Percentiles rank a stretch among this genome's conserved stretches.
Conservation (phyloP, 2,797 vertebrate species). For the Poeciliopsis presidionis region DNA sequence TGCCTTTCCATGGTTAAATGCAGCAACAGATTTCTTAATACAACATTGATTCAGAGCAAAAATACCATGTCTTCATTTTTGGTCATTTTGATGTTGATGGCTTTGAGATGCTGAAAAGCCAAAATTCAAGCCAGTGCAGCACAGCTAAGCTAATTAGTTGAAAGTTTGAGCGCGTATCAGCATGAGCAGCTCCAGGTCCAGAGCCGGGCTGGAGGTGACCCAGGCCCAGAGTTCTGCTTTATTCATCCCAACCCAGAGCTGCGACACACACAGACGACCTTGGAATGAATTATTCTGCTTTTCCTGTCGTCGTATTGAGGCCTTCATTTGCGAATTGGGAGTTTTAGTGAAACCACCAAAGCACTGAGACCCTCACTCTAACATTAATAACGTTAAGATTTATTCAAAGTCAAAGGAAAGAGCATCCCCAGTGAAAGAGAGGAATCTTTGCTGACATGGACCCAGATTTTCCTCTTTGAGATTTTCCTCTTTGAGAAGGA, state of each 20-base stretch:
- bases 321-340: not conserved
- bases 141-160: not conserved
- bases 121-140: not conserved
- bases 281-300: not conserved
- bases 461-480: not conserved
- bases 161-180: fast-evolving
- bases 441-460: not conserved
- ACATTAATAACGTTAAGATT: not conserved
- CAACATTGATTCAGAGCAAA: not conserved
- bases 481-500: not conserved
- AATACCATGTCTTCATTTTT: not conserved
- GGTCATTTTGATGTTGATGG: not conserved
- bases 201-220: not conserved
- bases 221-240: not conserved
- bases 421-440: not conserved
- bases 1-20: too few species aligned
- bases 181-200: not conserved
- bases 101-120: not conserved
- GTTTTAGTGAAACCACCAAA: not conserved
- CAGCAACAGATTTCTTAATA: not conserved
- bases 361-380: not conserved
- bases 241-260: not conserved
- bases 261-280: not conserved
- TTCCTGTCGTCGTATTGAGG: not conserved
- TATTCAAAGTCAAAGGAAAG: not conserved